Base-by-base conservation (phyloP, 2,113 vertebrate genomes). In the Laterallus jamaicensis region DNA sequence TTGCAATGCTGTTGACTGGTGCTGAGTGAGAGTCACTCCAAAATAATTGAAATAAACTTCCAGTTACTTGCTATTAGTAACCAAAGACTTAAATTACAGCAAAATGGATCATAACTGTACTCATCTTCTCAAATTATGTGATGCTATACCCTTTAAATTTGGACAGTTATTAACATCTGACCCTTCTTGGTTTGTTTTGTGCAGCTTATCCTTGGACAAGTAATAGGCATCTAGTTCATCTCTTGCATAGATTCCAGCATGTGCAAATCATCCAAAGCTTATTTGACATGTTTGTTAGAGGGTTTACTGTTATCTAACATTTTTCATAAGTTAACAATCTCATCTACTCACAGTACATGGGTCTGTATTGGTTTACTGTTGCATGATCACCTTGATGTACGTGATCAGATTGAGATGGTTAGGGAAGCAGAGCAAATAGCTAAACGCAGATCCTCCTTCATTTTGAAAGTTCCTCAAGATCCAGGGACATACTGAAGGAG, bases 401-500 rank as follows among this genome's bases (percentile, higher is more conserved):
- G 56, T 31, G 37, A 26, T 80, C 37, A 55, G 44, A 6, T 64
- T 60, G 32, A 66, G 74, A 58, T 15, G 28, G 18, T 47, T 18
- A 47, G 62, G 40, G 40, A 68, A 68, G 22, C 39, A 52, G 47
- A 75, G 40, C 42, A 58, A 52, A 35, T 83, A 50, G 28, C 17
- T 64, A 24, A 22, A 50, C 26, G 49, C 22, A 58, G 37, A 25
- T 88, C 15, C 12, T 56, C 12, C 44, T 70, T n/a, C 44, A n/a
- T 50, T 83, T 67, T 85, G 22, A 13, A 93, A 68, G 54, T 52
- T 77, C 10, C 39, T 66, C 22, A 56, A 76, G 69, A 31, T 13
- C 10, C 10, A 5, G 1, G 2, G 24, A 25, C 1, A 0, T 73
- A 62, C 10, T 62, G 12, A 47, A 25, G 55, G 24, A 67, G 17